Evolutionary conservation across 2,797 vertebrate species (phyloP).

Genomic region (Enteromius trimaculatus): DNA sequence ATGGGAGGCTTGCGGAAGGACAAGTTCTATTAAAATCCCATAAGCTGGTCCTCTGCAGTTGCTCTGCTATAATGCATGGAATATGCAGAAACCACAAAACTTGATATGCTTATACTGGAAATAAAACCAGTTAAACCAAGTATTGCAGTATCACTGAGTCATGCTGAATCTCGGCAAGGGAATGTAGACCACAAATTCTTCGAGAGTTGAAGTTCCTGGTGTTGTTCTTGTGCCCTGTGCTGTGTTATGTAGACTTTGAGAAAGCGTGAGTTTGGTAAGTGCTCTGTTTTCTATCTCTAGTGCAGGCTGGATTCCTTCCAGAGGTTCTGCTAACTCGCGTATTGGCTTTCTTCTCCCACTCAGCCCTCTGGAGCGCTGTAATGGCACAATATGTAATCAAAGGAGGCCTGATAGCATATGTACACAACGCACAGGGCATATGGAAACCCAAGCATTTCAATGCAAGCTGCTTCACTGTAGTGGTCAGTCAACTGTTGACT

Average conservation of each 20-base stretch:
- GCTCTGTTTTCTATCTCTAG: constrained; percentile 39
- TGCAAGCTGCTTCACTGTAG: background rate
- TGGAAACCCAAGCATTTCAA: background rate
- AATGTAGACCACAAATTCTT: background rate
- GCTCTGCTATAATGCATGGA: constrained; percentile 10
- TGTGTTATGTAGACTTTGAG: background rate
- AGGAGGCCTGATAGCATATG: background rate
- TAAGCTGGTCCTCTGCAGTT: constrained; percentile 6
- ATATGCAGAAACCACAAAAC: constrained; percentile 24
- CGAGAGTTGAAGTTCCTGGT: background rate
- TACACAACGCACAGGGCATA: background rate
- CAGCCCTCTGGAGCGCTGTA: background rate
- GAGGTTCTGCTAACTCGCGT: constrained; percentile 10
- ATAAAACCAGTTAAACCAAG: background rate
- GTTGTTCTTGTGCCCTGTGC: background rate
- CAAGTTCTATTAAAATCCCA: constrained; percentile 17
- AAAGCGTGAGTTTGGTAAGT: background rate
- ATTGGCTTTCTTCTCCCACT: constrained; percentile 8
- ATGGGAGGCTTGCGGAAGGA: constrained; percentile 5
- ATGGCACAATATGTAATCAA: constrained; percentile 4
- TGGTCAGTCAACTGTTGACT: constrained; percentile 36
- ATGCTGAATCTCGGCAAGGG: background rate
- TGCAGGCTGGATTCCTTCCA: constrained; percentile 38
- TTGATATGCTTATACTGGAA: background rate
- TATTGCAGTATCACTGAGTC: background rate